Evolutionary conservation across 2,797 vertebrate genomes (phyloP), one percentile per base, ranked within the genome.

Genomic region (Etheostoma nigrum): DNA sequence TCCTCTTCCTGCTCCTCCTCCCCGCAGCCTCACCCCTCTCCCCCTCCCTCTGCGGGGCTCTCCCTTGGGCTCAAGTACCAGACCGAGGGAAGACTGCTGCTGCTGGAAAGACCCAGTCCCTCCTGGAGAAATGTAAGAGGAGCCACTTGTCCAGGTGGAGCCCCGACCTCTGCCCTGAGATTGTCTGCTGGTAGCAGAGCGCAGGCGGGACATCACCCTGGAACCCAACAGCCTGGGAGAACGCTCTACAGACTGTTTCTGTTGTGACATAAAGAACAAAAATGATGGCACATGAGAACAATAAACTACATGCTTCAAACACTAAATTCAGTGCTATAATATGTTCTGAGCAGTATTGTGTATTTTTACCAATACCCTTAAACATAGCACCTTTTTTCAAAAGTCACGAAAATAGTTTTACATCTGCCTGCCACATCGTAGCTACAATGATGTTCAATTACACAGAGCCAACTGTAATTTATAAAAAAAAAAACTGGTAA

Each of bases 1-100:
- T 51, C 90, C 91, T 82, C 92, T 86, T 21, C 93, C 93, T 5
- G 91, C 89, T 40, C 86, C 91, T 52, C 93, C 93, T 1, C 93
- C 94, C 13, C 94, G 73, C 70, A 94, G 88, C 55, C 93, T 90
- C 47, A 94, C 93, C n/a, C 93, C 95, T 82, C 94, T 90, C 0
- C 92, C 92, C 14, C 89, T 86, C 14, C 88, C 91, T 81, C 91
- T 80, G 66, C 82, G 85, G 7, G 86, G 30, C 42, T 94, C 91
- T 54, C 88, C 92, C 58, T 82, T 86, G 6, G 74, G 54, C 48
- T 86, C 84, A 16, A 84, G 42, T 14, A 72, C 53, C 70, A 89
- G 65, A 40, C 79, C 66, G 1, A 48, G 48, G 83, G 83, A 76
- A 58, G 88, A 82, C 68, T 78, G 72, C 67, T 79, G 69, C 18